Conservation (phyloP, 1,140 invertebrate genomes). For the Pteromalus puparum region DNA sequence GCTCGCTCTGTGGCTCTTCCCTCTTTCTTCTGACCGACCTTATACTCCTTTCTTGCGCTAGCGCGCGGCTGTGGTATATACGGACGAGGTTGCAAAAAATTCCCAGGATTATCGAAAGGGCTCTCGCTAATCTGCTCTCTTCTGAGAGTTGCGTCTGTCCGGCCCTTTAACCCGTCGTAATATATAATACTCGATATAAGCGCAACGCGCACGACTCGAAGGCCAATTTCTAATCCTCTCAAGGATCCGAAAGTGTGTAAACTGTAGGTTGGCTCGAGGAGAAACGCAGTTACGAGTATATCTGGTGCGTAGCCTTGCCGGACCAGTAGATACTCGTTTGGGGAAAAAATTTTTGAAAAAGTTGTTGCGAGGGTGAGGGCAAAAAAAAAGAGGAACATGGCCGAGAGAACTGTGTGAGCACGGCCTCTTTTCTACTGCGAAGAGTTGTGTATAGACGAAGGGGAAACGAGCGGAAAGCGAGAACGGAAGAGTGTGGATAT, state of each 20-base stretch:
- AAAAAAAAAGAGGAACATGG: slow-evolving; percentile 27
- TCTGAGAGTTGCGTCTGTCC: slow-evolving; percentile 13
- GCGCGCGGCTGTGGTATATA: slow-evolving; percentile 1
- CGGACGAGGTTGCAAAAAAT: slow-evolving; percentile 42
- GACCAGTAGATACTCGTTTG: not conserved
- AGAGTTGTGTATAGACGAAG: not conserved
- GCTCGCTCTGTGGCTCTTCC: not conserved
- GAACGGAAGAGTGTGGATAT: not conserved
- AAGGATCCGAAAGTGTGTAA: slow-evolving; percentile 55
- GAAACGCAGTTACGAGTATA: slow-evolving; percentile 57
- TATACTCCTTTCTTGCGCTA: slow-evolving; percentile 3
- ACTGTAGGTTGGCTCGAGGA: slow-evolving; percentile 42
- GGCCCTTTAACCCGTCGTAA: slow-evolving; percentile 21
- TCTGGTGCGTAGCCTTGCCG: slow-evolving; percentile 28
- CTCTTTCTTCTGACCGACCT: slow-evolving; percentile 7
- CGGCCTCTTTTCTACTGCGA: not conserved
- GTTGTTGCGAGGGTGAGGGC: not conserved
- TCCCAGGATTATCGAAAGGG: slow-evolving; percentile 57
- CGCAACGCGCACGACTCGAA: slow-evolving; percentile 50
- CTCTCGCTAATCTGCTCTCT: slow-evolving; percentile 36
- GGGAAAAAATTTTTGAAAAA: slow-evolving; percentile 48
- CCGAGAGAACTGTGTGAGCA: not conserved
- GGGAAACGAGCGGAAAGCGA: not conserved
- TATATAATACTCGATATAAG: slow-evolving; percentile 27
- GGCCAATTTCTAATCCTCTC: slow-evolving; percentile 72